These are phyloP conservation scores for Aphrophora alni DNA, from an alignment of 2,888 invertebrate species.

Conservation along the genomic window DNA sequence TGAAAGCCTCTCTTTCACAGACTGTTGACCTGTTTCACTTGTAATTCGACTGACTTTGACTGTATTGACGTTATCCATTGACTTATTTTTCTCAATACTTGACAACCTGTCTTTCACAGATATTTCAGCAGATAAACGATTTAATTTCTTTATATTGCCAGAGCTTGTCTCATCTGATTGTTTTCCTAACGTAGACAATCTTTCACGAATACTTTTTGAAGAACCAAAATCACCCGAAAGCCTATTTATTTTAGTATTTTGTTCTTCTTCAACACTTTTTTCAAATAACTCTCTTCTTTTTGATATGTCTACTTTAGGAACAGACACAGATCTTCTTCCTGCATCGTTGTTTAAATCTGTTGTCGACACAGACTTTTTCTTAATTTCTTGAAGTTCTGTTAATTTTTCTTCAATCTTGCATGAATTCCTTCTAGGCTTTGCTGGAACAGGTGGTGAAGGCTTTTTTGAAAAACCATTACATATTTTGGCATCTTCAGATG, in stretches of 20 bases:
- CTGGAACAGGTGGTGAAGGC: conserved; percentile 48
- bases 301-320: conserved; percentile 75
- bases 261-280: conserved; percentile 56
- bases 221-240: conserved; percentile 69
- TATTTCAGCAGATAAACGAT: conserved; percentile 53
- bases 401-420: conserved; percentile 70
- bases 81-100: conserved; percentile 53
- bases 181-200: conserved; percentile 72
- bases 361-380: conserved; percentile 47
- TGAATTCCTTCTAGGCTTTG: conserved; percentile 50
- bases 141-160: conserved; percentile 43
- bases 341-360: conserved; percentile 60
- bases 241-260: conserved; percentile 59
- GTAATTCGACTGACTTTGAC: background rate
- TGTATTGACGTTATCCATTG: conserved; percentile 16
- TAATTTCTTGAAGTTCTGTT: conserved; percentile 62
- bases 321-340: conserved; percentile 67
- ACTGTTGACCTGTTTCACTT: conserved; percentile 53
- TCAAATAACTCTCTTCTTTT: conserved; percentile 86
- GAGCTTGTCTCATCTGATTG: conserved; percentile 58
- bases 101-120: conserved; percentile 52
- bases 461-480: conserved; percentile 36
- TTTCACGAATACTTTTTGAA: conserved; percentile 74
- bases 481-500: conserved; percentile 50
- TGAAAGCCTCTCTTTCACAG: conserved; percentile 62